Base-by-base conservation (phyloP, 23 tunicate species). In the Oikopleura dioica region DNA sequence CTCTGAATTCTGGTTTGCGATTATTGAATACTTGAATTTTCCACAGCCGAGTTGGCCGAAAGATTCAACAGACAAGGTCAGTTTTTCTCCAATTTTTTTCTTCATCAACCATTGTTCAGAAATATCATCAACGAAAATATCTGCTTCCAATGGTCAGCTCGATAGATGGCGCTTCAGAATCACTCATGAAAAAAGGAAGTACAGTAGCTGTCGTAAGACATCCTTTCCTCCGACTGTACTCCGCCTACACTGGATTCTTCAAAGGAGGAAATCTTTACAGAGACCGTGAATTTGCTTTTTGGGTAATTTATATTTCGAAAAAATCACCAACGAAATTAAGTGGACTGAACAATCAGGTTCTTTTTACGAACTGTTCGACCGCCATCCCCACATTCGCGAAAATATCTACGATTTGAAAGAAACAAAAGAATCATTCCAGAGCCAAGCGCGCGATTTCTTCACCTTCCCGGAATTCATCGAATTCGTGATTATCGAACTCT, bases 191-290 rank as follows among this genome's bases (percentile, higher is more conserved):
- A 63, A 28, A 24, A 2, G 72, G 72, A 28, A 31, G 16, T 28
- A 63, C 29, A 2, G 33, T 63, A 5, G 72, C 33, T 5, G 33
- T 63, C 2, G 72, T 63, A 21, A 23, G 72, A 5, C 72, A 63
- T 28, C 72, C 72, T 21, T 63, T 63, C 33, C 2, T 63, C 5
- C 72, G 72, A 31, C 72, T 63, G 33, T 63, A 63, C 33, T 63
- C 72, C 16, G 72, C 72, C 2, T 63, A 63, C 33, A 23, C 4
- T 2, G 72, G 72, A 63, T 63, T 63, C 26, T 63, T 63, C 72
- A 63, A 23, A 24, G 26, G 26, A 63, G 26, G 26, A 12, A 31
- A 23, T 16, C 26, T 63, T 12, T 21, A 2, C 29, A 23, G 72
- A 21, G 72, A 63, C 33, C 72, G 72, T 12, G 26, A 63, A 63